Percentiles rank a stretch among this genome's conserved stretches.
phyloP scores from a whole-genome alignment of 2,888 invertebrate species.

The Gonocerus acuteangulatus region DNA sequence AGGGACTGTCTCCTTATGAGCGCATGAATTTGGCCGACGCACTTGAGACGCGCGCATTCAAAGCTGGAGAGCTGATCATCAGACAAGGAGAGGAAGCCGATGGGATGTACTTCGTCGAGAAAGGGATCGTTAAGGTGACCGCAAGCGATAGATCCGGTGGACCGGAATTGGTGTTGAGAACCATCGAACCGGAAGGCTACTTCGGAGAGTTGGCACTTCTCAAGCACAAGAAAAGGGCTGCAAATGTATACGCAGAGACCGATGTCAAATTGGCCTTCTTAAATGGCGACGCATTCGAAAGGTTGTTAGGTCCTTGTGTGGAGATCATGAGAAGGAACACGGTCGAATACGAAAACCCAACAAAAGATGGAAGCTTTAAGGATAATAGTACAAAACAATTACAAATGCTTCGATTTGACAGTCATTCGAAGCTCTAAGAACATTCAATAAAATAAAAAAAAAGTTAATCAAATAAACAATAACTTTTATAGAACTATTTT shows the following conservation, averaged over 20 bases:
- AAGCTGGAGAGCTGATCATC: slow-evolving; percentile 75
- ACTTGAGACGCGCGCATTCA: slow-evolving; percentile 67
- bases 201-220: not conserved
- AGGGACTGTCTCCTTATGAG: slow-evolving; percentile 88
- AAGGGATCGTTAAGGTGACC: slow-evolving; percentile 78
- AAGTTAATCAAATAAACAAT: no score
- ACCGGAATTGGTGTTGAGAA: not conserved
- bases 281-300: slow-evolving; percentile 95
- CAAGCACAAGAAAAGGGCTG: not conserved
- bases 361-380: no score
- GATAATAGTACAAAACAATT: no score
- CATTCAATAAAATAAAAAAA: no score
- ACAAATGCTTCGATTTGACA: no score
- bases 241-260: not conserved
- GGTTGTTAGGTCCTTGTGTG: slow-evolving; percentile 95
- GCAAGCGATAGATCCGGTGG: slow-evolving; percentile 73
- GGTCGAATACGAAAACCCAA: slow-evolving; percentile 47
- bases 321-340: slow-evolving; percentile 97
- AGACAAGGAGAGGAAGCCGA: slow-evolving; percentile 88
- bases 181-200: not conserved
- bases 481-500: no score
- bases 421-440: no score
- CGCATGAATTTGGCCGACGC: slow-evolving; percentile 96
- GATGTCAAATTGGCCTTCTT: slow-evolving; percentile 49
- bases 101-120: slow-evolving; percentile 96